Evolutionary conservation across 2,888 invertebrate species (phyloP), one percentile per base, ranked within the genome.

Genomic region (Rotaria macrura): DNA sequence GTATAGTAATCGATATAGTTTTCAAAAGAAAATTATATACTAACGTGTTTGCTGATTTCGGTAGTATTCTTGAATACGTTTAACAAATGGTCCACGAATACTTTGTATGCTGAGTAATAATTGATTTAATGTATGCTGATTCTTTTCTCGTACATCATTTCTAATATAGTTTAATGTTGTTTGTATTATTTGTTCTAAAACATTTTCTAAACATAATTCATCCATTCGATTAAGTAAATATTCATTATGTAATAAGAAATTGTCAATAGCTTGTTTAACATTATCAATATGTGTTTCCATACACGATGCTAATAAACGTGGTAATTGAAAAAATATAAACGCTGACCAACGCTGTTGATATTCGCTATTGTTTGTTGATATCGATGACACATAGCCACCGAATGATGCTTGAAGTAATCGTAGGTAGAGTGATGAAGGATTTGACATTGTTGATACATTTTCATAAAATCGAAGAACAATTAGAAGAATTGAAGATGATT

Each of bases 241-340:
- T 79, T 79, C 74, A 79, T 79, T 79, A 43, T 79, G 74, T 79
- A 79, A 79, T 43, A 79, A 25, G 10, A 79, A 79, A 12, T 43
- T 25, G 40, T 79, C 74, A 9, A 43, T 43, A 4, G 74, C 43
- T 79, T 79, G 74, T 79, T 79, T 79, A 40, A 79, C 38, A 25
- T 23, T 5, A 7, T 40, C 74, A 25, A 43, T 5, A 5, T 79
- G 38, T 25, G 23, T 43, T n/a, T 79, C 74, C 25, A 79, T 20
- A 25, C 38, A 25, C 43, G 43, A 23, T 20, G 74, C 43, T 79
- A 79, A n/a, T 43, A 79, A 43, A 43, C 74, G 38, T 43, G 74
- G 74, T 43, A 79, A 79, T 79, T 79, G 74, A 79, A 43, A 79
- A 43, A 43, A 43, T 10, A 79, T 79, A 43, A 25, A 79, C 0